phyloP scores from a whole-genome alignment of 2,113 vertebrate species.

The Psettodes erumei region DNA sequence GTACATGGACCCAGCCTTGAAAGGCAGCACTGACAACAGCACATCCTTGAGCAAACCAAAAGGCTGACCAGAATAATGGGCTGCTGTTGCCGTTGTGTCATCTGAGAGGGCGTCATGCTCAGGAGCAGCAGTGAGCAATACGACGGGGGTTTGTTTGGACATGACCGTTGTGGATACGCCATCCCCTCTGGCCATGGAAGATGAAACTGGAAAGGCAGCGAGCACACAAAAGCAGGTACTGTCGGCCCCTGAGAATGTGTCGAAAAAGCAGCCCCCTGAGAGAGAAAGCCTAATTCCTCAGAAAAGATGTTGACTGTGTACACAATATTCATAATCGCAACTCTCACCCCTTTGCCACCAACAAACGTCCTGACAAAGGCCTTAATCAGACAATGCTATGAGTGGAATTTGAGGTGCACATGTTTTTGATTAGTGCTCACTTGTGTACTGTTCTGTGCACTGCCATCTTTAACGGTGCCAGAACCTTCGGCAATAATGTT shows the following conservation, averaged over 20 bases:
- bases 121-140: slow-evolving; percentile 46
- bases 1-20: slow-evolving; percentile 67
- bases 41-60: slow-evolving; percentile 72
- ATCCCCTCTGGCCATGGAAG: slow-evolving; percentile 65
- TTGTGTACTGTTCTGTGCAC: slow-evolving; percentile 42
- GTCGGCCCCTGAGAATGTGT: slow-evolving; percentile 9
- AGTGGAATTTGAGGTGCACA: slow-evolving; percentile 68
- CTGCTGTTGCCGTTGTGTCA: slow-evolving; percentile 70
- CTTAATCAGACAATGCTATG: slow-evolving; percentile 60
- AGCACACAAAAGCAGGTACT: slow-evolving; percentile 57
- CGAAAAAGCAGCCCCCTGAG: slow-evolving; percentile 16
- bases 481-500: slow-evolving; percentile 50
- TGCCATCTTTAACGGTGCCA: slow-evolving; percentile 59
- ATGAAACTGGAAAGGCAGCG: slow-evolving; percentile 62
- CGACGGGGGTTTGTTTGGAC: slow-evolving; percentile 76
- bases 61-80: slow-evolving; percentile 70
- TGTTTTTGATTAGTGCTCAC: slow-evolving; percentile 72
- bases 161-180: slow-evolving; percentile 59
- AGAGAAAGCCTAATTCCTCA: slow-evolving; percentile 33
- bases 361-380: slow-evolving; percentile 53
- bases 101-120: slow-evolving; percentile 65
- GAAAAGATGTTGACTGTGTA: slow-evolving; percentile 43
- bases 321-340: slow-evolving; percentile 37
- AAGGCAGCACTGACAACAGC: slow-evolving; percentile 75
- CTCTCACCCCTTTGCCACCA: slow-evolving; percentile 43